A percentile compares a stretch with the other conserved stretches of the same genome.
Evolutionary conservation across 2,113 vertebrate genomes (phyloP).

Genomic region (Malurus elegans): DNA sequence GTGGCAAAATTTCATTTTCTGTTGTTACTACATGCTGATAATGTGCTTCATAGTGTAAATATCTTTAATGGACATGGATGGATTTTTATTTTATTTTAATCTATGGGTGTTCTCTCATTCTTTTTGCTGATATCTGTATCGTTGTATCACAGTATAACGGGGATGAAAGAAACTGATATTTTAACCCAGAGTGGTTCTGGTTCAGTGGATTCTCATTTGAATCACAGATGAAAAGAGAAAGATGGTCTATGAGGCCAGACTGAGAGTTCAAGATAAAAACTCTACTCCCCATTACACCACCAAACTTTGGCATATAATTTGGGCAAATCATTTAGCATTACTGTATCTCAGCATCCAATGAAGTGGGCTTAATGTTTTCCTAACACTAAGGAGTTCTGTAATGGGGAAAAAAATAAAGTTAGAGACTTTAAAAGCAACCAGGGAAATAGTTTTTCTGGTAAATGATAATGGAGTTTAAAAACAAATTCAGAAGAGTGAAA

Average conservation of each 20-base stretch:
- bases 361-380: neutral
- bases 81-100: neutral
- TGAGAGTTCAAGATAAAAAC: neutral
- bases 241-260: neutral
- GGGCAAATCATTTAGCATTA: neutral
- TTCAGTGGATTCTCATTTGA: neutral
- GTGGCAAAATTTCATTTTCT: neutral
- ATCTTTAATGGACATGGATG: neutral
- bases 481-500: neutral
- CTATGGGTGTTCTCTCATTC: neutral
- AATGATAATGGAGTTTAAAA: neutral
- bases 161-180: neutral
- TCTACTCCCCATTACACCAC: neutral
- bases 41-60: neutral
- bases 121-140: neutral
- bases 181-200: neutral
- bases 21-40: neutral
- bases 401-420: neutral
- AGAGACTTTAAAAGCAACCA: neutral
- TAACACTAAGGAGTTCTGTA: neutral
- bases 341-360: neutral
- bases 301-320: neutral
- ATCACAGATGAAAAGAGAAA: neutral
- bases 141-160: neutral
- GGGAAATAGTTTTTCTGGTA: neutral